Base-by-base conservation (phyloP, 1,140 invertebrate genomes). In the Drosophila jambulina region DNA sequence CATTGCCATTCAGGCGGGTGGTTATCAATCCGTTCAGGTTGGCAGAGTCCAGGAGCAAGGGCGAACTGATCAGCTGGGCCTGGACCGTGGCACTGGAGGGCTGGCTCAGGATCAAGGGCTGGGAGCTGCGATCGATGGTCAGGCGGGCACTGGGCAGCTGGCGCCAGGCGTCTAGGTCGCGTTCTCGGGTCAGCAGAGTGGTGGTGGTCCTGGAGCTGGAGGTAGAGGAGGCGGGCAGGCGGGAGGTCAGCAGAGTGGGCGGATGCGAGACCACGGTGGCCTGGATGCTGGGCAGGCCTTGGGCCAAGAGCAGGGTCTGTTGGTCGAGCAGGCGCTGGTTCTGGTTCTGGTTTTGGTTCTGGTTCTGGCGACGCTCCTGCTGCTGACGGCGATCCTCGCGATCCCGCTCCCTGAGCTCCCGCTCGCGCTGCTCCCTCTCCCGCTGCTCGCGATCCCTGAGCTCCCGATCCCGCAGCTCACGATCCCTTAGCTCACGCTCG, bases 41-140 rank as follows among this genome's bases (percentile, higher is more conserved):
- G 13, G 65, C 75, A 1, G 87, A 71, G 4, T 87, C 74, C 51
- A 91, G 36, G 2, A 91, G 45, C 42, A 92, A 43, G 0, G 91
- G 91, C 0, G 88, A 85, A 19, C 87, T 84, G 19, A 92, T 91
- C 21, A 92, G 65, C 19, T 88, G 90, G 13, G 91, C 91, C 40
- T 92, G 91, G 6, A 92, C 80, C 4, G 88, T 84, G n/a, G 91
- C 91, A 62, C 85, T 91, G 12, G 91, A 78, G 3, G 91, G 91
- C 32, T 91, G 91, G 1, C 82, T 56, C 2, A 92, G 56, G 4
- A 92, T 78, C 49, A 92, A 23, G 1, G 87, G 80, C 29, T 91
- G 83, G 7, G 63, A 51, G 8, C 54, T 87, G 51, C 91, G 87
- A 54, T 92, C 91, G 45, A 92, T 91, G 34, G 74, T 79, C 0